phyloP scores from a whole-genome alignment of 2,113 vertebrate species.

The Malurus alboscapulatus region DNA sequence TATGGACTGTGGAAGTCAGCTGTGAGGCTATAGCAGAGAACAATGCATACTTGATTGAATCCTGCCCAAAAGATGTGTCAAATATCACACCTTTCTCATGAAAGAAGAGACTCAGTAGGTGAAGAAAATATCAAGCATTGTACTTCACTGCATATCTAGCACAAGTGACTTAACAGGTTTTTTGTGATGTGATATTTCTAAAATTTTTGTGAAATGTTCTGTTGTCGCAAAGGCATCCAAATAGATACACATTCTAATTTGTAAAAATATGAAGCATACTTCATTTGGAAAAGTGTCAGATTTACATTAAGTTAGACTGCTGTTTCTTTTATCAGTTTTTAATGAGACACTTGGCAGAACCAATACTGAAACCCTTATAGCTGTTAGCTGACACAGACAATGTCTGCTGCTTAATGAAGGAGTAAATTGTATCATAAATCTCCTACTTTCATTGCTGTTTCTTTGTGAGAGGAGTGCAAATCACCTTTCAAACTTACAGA shows the following conservation, averaged over 20 bases:
- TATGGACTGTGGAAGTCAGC: conserved; percentile 10
- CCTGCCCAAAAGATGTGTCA: background rate
- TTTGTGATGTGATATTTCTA: background rate
- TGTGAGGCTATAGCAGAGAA: conserved; percentile 3
- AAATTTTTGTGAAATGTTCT: background rate
- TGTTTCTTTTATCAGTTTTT: conserved; percentile 48
- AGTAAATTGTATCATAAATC: conserved; percentile 48
- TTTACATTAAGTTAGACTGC: background rate
- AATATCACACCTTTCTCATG: conserved; percentile 11
- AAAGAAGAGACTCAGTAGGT: conserved; percentile 5
- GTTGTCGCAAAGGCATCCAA: background rate
- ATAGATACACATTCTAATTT: background rate
- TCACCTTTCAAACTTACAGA: background rate
- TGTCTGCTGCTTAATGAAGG: conserved; percentile 43
- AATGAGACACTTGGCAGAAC: conserved; percentile 10
- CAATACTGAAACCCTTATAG: background rate
- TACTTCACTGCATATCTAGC: background rate
- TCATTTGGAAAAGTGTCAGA: background rate
- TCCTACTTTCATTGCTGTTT: conserved; percentile 16
- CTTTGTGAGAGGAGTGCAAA: background rate
- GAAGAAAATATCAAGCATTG: conserved; percentile 19
- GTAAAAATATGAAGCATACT: background rate
- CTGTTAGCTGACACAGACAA: background rate
- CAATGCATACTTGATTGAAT: background rate
- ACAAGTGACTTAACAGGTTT: background rate